Base-by-base conservation (phyloP, 2,888 invertebrate genomes). In the Dermolepida albohirtum region DNA sequence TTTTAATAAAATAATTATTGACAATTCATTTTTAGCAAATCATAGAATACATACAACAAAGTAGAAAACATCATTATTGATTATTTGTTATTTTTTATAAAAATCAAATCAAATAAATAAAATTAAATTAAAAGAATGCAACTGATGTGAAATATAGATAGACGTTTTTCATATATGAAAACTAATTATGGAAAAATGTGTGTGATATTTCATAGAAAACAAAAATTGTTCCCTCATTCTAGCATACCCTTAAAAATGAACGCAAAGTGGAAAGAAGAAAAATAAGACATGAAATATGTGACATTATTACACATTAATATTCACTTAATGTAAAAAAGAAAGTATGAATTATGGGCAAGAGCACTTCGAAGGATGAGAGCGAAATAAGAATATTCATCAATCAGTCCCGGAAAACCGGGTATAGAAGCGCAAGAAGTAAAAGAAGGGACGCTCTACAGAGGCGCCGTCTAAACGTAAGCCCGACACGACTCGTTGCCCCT, bases 401-500 rank as follows among this genome's bases (percentile, higher is more conserved):
- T 70, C 70, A 70, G 70, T 41, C 50, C 52, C 29, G 44, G 44
- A 59, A 59, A 59, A 44, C 44, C 59, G 47, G 59, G 59, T 44
- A 47, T 59, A 59, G 59, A 59, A 47, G 34, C 62, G 17, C 52
- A 52, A 54, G 54, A 63, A 66, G 66, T 47, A 66, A 57, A 52
- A 64, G 50, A 64, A 64, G 64, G 49, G 57, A 39, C 66, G 57
- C 44, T 16, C 59, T 44, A 44, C 57, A 27, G 59, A 59, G 44
- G 59, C 59, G 57, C 34, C 51, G 55, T 54, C 57, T 67, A 49
- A 50, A 34, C 72, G 73, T 78, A 81, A 81, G 80, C 80, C 76
- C 74, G 78, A 77, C 80, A 81, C 82, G 82, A 80, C 80, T 81
- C 81, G 81, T 82, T 81, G 81, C 80, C 80, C 78, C 82, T 82